These are phyloP conservation scores for Catocala nupta DNA, from an alignment of 2,888 invertebrate species.

Conservation along the genomic window DNA sequence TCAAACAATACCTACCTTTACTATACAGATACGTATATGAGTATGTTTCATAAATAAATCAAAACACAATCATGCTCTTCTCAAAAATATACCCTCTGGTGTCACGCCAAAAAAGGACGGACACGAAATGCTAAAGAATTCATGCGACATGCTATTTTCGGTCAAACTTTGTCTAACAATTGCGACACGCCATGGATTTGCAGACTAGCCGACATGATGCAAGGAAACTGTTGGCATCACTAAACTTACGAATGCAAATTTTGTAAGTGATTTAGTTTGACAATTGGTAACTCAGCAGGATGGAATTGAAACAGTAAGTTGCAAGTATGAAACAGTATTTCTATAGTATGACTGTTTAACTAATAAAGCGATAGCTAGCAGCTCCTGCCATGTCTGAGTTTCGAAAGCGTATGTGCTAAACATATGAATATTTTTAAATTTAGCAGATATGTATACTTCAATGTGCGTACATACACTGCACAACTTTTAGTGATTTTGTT, in stretches of 20 bases:
- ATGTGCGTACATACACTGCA: too few species aligned
- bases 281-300: background rate
- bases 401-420: too few species aligned
- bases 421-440: too few species aligned
- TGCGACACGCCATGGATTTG: conserved; percentile 1
- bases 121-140: conserved; percentile 4
- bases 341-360: too few species aligned
- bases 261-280: conserved; percentile 2
- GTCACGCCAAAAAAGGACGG: conserved; percentile 2
- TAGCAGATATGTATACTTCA: too few species aligned
- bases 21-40: background rate
- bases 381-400: too few species aligned
- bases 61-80: background rate
- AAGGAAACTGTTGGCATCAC: background rate
- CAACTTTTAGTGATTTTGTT: too few species aligned
- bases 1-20: too few species aligned
- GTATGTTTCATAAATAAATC: background rate
- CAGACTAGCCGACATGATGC: background rate
- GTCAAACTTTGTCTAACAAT: background rate
- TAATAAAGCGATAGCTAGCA: too few species aligned
- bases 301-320: background rate
- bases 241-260: background rate
- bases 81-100: background rate
- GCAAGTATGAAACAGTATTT: too few species aligned
- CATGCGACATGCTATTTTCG: conserved; percentile 8